These are phyloP conservation scores for Marisa cornuarietis DNA, from an alignment of 1,140 invertebrate genomes.

Conservation along the genomic window DNA sequence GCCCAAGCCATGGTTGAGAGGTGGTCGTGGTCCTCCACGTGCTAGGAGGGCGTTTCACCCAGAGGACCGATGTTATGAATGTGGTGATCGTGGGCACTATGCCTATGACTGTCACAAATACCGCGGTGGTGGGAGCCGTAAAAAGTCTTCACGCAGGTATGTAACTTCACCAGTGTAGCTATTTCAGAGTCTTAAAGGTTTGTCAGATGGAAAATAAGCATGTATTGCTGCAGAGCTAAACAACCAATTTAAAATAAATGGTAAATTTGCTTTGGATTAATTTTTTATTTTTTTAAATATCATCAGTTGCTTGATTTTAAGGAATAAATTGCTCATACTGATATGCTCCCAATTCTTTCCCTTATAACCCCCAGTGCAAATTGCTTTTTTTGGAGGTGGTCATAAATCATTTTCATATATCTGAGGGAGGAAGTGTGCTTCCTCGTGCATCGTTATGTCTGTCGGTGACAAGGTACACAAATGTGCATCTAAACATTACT, in stretches of 20 bases:
- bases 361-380: no score
- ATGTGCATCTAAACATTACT: no score
- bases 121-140: constrained; percentile 20
- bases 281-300: neutral
- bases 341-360: no score
- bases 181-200: neutral
- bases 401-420: no score
- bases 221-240: no score
- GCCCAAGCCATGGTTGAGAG: constrained; percentile 63
- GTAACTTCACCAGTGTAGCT: neutral
- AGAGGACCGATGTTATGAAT: constrained; percentile 90
- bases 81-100: constrained; percentile 90
- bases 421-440: no score
- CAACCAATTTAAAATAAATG: neutral
- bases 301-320: neutral
- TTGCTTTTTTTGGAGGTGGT: no score
- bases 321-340: neutral
- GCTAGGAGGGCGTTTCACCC: constrained; percentile 73
- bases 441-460: no score
- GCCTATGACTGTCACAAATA: constrained; percentile 79
- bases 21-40: constrained; percentile 57
- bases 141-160: constrained; percentile 3
- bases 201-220: neutral
- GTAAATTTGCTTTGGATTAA: neutral
- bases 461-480: no score